phyloP scores from a whole-genome alignment of 1,140 invertebrate species.

The Bombus soroeensis region DNA sequence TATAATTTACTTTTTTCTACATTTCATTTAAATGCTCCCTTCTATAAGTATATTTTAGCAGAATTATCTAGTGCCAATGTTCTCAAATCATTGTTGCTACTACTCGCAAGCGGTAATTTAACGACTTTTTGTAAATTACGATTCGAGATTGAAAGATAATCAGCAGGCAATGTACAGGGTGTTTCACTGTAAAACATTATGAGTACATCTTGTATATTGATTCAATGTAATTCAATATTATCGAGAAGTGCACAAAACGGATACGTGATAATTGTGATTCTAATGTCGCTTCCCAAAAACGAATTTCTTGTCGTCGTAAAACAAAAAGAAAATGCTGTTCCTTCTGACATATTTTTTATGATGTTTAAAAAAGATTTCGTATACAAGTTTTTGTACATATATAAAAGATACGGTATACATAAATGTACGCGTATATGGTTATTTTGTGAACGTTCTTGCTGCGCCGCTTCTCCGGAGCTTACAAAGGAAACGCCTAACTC shows the following conservation, averaged over 20 bases:
- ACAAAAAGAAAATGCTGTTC: constrained; percentile 19
- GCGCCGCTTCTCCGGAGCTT: constrained; percentile 23
- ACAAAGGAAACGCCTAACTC: constrained; percentile 28
- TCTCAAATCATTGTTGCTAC: not conserved
- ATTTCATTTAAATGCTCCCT: not conserved
- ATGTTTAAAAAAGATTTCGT: constrained; percentile 55
- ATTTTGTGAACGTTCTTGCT: constrained; percentile 46
- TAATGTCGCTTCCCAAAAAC: constrained; percentile 40
- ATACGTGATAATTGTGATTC: constrained; percentile 13
- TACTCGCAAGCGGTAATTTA: not conserved
- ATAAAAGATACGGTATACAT: constrained; percentile 32
- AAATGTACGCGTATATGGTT: constrained; percentile 36
- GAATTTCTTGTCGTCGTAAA: constrained; percentile 34
- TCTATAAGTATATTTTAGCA: constrained; percentile 11
- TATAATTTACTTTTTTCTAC: not conserved
- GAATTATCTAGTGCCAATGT: constrained; percentile 34
- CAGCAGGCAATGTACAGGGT: not conserved
- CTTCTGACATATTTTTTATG: constrained; percentile 64
- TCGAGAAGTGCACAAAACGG: not conserved
- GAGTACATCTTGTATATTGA: not conserved
- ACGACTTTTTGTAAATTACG: not conserved
- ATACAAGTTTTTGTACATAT: constrained; percentile 61
- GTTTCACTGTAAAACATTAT: not conserved
- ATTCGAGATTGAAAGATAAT: not conserved
- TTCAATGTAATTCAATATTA: not conserved